Base-by-base conservation (phyloP, 2,797 vertebrate species). In the Melanotaenia nigrans region DNA sequence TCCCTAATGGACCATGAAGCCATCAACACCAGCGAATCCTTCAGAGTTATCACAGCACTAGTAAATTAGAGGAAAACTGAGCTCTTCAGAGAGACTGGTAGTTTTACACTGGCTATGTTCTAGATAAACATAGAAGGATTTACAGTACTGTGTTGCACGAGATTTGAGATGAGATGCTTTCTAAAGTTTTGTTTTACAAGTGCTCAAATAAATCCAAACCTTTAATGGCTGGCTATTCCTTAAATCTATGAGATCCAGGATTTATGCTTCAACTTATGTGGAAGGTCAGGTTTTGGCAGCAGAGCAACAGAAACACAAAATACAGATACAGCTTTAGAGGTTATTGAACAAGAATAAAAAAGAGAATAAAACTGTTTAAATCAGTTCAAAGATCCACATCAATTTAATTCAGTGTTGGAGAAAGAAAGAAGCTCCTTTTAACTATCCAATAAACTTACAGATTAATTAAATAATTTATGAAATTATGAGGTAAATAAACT, bases 1-100 rank as follows among this genome's bases (percentile, higher is more conserved):
- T 76, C 77, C 71, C 78, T 78, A 83, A 89, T 86, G 67, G 77
- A 71, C 81, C 80, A 32, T 84, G 78, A 87, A 85, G 74, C 81
- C 81, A 74, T 84, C 86, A 78, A 40, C 74, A 36, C 22, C 53
- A 40, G 84, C 61, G 66, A 38, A 62, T 83, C 66, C 75, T 36
- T 81, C 79, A 71, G 45, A 70, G 66, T 74, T 69, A 72, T 78
- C 66, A 49, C 84, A 54, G 58, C 2, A 9, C 71, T 68, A 72
- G 67, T 84, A 77, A 79, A 78, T 73, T 32, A 78, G 54, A 79
- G 66, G 47, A 65, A 77, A 82, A 73, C 63, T 53, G 36, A 36
- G 47, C 47, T 61, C 55, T 56, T 62, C 61, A 55, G 47, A n/a
- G 56, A 64, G 45, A n/a, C 35, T 2, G 61, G 11, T 40, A 11